Percentiles rank a stretch among this genome's conserved stretches.
Conservation (phyloP, 2,113 vertebrate genomes). For the Tylochromis polylepis region DNA sequence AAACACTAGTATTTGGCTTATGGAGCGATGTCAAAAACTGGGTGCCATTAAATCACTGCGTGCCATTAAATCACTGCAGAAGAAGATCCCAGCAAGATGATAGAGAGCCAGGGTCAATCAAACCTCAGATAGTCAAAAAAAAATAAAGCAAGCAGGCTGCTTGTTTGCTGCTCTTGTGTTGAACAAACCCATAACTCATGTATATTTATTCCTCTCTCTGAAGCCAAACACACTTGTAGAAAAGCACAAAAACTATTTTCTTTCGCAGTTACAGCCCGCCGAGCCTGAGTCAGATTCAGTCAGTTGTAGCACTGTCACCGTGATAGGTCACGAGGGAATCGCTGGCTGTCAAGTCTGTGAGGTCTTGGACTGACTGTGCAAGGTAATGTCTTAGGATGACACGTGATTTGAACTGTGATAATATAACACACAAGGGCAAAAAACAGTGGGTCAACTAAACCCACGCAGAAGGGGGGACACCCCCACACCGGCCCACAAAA, state of each 20-base stretch:
- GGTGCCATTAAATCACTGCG: fast-evolving
- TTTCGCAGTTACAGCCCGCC: neutral
- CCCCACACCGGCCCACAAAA: too few species aligned
- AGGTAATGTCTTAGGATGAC: too few species aligned
- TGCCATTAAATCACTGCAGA: neutral
- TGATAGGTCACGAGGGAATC: too few species aligned
- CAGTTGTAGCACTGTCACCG: too few species aligned
- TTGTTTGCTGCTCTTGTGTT: neutral
- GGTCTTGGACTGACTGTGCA: too few species aligned
- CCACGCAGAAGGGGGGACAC: too few species aligned
- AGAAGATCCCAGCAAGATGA: neutral
- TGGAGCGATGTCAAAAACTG: neutral
- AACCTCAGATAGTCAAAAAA: neutral
- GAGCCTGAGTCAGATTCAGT: too few species aligned
- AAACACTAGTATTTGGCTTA: neutral
- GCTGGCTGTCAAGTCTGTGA: too few species aligned
- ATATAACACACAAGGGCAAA: too few species aligned
- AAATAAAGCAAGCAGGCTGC: neutral
- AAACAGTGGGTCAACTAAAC: too few species aligned
- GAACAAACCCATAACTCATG: neutral
- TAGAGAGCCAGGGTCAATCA: neutral
- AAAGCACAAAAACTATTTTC: neutral
- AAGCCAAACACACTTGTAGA: fast-evolving
- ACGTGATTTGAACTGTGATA: too few species aligned
- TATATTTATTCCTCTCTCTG: neutral